Base-by-base conservation (phyloP, 2,888 invertebrate genomes). In the Ceramica pisi region DNA sequence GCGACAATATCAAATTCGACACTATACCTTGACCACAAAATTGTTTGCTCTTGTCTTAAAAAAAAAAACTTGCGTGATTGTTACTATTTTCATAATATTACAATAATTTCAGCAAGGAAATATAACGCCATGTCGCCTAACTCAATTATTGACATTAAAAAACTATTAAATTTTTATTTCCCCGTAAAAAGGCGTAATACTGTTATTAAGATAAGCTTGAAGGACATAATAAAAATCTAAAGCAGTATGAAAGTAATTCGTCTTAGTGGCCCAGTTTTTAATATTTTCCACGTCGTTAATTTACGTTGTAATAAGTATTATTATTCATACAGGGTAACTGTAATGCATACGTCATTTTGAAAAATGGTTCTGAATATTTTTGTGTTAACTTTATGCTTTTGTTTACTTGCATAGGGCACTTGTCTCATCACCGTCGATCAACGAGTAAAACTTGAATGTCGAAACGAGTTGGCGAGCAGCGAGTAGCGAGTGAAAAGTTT, bases 231-330 rank as follows among this genome's bases (percentile, higher is more conserved):
- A 67, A 85, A 79, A 81, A 80, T 80, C 61, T 80, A 66, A 67
- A 50, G 21, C 56, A 65, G 82, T 78, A 72, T 64, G 56, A 69
- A 70, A 59, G 67, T 77, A 80, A 85, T 87, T 78, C 73, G 72
- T 87, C 79, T 80, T 82, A 53, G 51, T 71, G 78, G 63, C 86
- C 82, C 44, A 82, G 62, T 80, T 85, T 46, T 67, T 59, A 57
- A 73, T 78, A 62, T 78, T 76, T 83, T 71, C 81, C 71, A 75
- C 81, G 83, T 84, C 75, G 71, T 76, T 84, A 72, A 80, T 78
- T 82, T 80, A 70, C 82, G 14, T 82, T 75, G 60, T 80, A 81
- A 78, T 78, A 31, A 72, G 80, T 75, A 68, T 80, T 65, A 80
- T 75, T 76, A 82, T 48, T 75, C 64, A 75, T 64, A 76, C 56